Evolutionary conservation across 2,113 vertebrate species (phyloP), one percentile per base, ranked within the genome.

Genomic region (Acanthochromis polyacanthus): DNA sequence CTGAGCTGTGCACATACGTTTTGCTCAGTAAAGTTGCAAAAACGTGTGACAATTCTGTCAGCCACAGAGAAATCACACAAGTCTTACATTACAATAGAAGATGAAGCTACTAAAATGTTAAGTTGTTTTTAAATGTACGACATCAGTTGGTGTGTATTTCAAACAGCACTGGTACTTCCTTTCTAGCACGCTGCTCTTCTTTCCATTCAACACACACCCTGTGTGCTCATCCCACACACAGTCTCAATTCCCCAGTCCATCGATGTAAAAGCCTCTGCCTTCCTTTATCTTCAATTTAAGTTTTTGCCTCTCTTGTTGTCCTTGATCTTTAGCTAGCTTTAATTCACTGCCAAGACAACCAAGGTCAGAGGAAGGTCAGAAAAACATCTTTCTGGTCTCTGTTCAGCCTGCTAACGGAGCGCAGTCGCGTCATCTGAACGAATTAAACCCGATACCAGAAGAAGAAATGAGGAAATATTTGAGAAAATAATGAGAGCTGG

Each of bases 271-370:
- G 74, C 71, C 40, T 80, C 61, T 71, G 76, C 66, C 48, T 81
- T 75, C 51, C 84, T 81, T 80, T 75, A 88, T 88, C 75, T 86
- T 32, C 59, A 91, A 89, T 90, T 87, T 36, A 85, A 68, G 59
- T 82, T 87, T 87, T 57, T 0, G 11, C 70, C 70, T 73, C 30
- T 51, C 58, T 80, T 80, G 63, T 78, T 88, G 82, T 84, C 82
- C 78, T 86, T 87, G 80, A 86, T 88, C 84, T 83, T 53, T 53
- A 78, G 71, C 69, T 53, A 20, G 82, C 81, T 81, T 77, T 84
- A 88, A 89, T 87, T 84, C 58, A 71, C 71, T 78, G 71, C 56
- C 75, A 66, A 74, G 85, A 78, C 77, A 86, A 73, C 81, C 74
- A 65, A 89, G 85, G 89, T 75, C 61, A 38, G 52, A 10, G 30